Evolutionary conservation across 2,113 vertebrate genomes (phyloP), one percentile per base, ranked within the genome.

Genomic region (Craseonycteris thonglongyai): DNA sequence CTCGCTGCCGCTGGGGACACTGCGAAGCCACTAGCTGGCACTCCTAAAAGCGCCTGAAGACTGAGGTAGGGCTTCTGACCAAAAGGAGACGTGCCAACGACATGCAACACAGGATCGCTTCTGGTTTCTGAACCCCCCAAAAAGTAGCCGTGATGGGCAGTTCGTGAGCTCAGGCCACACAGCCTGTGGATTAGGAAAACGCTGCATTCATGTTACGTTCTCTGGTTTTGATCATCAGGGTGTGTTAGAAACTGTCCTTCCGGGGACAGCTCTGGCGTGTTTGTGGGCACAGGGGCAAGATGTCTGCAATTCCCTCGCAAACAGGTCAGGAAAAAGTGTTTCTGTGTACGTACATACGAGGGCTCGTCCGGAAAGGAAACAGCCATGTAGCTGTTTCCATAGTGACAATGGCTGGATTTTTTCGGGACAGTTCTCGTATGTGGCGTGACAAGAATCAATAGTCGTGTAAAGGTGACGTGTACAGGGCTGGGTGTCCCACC

Each of bases 151-250:
- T 65, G n/a, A 76, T 19, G 40, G 26, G 3, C 24, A 19, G 2
- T 6, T 7, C 19, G 78, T 19, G 33, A 84, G 42, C 42, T 58
- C 0, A 6, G 72, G 40, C 28, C 30, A 4, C 0, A 2, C 0
- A 2, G 65, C 49, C 75, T 47, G 1, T 2, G 47, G 47, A 7
- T 59, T 24, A 66, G 65, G 65, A 42, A 86, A 33, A 61, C 49
- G 42, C 2, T 16, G 2, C 28, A 0, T 40, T 12, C 6, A 42
- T 19, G 47, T 30, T 59, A 7, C 14, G 35, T 5, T 16, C 33
- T 40, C 42, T 45, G 59, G 56, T 38, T 24, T 35, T 63, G 33
- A 2, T n/a, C 21, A 54, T 26, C 90, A 30, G 40, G 22, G 65
- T 49, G 45, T 40, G 12, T 66, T n/a, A 79, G 38, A 72, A 54